These are phyloP conservation scores for Eulimnadia texana DNA, from an alignment of 1,140 invertebrate genomes.

Conservation along the genomic window DNA sequence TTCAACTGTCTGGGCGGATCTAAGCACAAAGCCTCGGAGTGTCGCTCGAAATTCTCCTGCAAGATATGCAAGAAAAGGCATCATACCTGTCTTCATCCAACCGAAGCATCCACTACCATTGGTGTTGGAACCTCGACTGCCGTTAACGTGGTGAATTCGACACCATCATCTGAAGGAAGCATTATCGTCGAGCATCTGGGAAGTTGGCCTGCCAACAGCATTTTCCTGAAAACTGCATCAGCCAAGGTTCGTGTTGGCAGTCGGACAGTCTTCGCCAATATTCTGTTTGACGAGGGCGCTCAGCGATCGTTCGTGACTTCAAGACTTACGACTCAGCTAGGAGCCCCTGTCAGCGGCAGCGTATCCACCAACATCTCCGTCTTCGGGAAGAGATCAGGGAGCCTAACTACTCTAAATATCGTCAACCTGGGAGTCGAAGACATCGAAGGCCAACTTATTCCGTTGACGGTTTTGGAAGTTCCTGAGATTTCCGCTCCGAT, in stretches of 20 bases:
- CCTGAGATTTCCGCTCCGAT: background rate
- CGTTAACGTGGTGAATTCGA: background rate
- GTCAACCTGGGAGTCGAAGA: constrained; percentile 1
- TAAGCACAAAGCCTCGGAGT: constrained; percentile 1
- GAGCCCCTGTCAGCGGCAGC: constrained; percentile 1
- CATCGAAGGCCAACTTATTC: constrained; percentile 1
- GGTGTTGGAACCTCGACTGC: background rate
- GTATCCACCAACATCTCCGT: constrained; percentile 1
- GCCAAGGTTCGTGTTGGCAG: background rate
- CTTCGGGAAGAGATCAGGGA: background rate
- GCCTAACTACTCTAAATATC: background rate
- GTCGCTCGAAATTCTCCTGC: background rate
- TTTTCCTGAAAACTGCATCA: constrained; percentile 7
- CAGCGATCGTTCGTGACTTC: constrained; percentile 5
- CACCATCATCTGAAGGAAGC: background rate
- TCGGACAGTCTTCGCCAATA: background rate
- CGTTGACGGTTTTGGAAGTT: background rate
- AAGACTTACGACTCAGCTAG: background rate
- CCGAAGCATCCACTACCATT: background rate
- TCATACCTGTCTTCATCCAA: constrained; percentile 11
- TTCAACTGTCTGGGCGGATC: constrained; percentile 3
- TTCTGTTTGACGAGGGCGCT: constrained; percentile 13
- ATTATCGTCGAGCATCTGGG: background rate
- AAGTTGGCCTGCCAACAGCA: background rate
- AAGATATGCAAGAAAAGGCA: constrained; percentile 5